Base-by-base conservation (phyloP, 2,888 invertebrate genomes). In the Caenorhabditis panamensis region DNA sequence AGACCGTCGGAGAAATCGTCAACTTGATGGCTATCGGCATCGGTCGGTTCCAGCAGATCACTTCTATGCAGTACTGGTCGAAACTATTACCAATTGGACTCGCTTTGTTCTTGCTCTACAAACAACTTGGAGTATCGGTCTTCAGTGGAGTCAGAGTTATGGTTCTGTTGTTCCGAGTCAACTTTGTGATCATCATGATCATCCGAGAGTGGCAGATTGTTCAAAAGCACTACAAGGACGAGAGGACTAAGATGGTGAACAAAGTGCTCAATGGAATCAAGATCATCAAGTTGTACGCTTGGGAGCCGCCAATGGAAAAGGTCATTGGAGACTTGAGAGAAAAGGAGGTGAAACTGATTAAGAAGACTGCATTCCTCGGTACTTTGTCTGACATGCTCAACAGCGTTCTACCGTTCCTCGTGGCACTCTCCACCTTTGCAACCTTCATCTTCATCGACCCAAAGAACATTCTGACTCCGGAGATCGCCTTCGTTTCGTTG, bases 121-220 rank as follows among this genome's bases (percentile, higher is more conserved):
- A 90, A 83, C 91, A 92, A 78, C 89, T 93, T 86, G 94, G 94
- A 0, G 94, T 95, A 0, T 95, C 96, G 0, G 96, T 96, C 0
- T 92, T 98, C n/a, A 95, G 96, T 58, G 96, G 96, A n/a, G 92
- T 98, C 63, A 95, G 94, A 2, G 95, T 97, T 44, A 96, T 98
- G 96, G 94, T 98, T 51, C 93, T 97, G 59, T 93, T 98, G 66
- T 96, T 99, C 18, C 92, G 91, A 0, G 77, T 89, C 83, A 91
- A 91, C 72, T 91, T 90, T 62, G 54, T 84, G 26, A 89, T 90
- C 51, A 87, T 89, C 1, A 89, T 90, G 88, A 72, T 87, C n/a
- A 89, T 88, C 13, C 56, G 89, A n/a, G 89, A 89, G 64, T 90
- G 86, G 83, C 90, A 90, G 22, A 64, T 78, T 41, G 93, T 93